These are phyloP conservation scores for Riparia riparia DNA, from an alignment of 2,113 vertebrate species.

Conservation along the genomic window DNA sequence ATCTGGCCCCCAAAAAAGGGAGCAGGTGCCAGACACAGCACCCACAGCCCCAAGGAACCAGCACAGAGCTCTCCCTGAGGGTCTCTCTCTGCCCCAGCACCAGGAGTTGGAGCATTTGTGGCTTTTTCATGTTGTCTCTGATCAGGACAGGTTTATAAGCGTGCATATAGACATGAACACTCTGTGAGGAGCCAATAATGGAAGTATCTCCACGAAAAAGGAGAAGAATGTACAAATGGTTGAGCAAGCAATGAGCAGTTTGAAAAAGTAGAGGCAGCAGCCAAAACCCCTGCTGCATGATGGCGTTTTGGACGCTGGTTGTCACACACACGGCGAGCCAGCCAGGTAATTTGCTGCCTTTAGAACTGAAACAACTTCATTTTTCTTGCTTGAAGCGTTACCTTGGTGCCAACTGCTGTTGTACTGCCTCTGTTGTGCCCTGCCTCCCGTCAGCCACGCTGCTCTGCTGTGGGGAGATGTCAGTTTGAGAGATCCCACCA, in stretches of 20 bases:
- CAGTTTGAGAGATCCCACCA: not conserved
- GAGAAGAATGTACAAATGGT: not conserved
- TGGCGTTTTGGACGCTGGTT: slow-evolving; percentile 2
- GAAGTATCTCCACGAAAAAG: not conserved
- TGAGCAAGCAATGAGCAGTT: slow-evolving; percentile 36
- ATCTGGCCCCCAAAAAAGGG: not conserved
- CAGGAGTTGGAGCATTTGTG: rapidly evolving
- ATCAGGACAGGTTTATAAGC: not conserved
- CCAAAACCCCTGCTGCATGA: not conserved
- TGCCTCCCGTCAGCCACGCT: rapidly evolving
- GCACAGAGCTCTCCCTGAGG: not conserved
- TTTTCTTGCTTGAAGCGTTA: slow-evolving; percentile 45
- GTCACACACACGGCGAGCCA: not conserved
- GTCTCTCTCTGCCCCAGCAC: not conserved
- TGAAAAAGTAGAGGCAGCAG: not conserved
- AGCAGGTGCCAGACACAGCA: not conserved
- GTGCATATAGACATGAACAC: not conserved
- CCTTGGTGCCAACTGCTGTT: slow-evolving; percentile 2
- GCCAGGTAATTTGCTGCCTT: slow-evolving; percentile 60
- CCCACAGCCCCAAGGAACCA: too few relatives aligned
- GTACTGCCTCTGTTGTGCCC: not conserved
- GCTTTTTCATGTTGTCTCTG: not conserved
- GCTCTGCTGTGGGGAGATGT: not conserved
- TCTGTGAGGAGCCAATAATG: not conserved
- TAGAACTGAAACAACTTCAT: slow-evolving; percentile 39